Base-by-base conservation (phyloP, 2,797 vertebrate genomes). In the Pipistrellus pygmaeus region DNA sequence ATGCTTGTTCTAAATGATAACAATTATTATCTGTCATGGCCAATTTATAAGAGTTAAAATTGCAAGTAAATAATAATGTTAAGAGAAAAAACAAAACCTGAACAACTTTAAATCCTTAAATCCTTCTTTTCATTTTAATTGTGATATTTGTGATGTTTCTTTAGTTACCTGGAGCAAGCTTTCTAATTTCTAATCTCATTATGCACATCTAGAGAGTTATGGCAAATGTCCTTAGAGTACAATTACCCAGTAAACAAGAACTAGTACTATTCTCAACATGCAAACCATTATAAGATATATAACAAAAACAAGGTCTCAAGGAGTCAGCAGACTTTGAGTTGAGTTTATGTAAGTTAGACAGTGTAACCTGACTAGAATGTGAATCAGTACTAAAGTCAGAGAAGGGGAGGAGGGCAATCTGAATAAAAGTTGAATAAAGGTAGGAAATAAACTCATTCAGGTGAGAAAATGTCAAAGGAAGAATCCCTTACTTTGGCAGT, bases 141-240 rank as follows among this genome's bases (percentile, higher is more conserved):
- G 41, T 8, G 60, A 46, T 77, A n/a, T 92, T 77, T 41, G 8
- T 83, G 69, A 64, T 92, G 62, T 53, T 35, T 82, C 15, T 55
- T 94, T 66, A 86, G 76, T 83, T 78, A 92, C 46, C 32, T 72
- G 48, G 23, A 87, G 38, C 62, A 86, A 86, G 10, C 82, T 78
- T 94, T 93, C n/a, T 93, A 89, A 94, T 41, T 86, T 21, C 53
- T 86, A 77, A 92, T 72, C n/a, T 77, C 53, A 51, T 85, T 92
- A 86, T 90, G 46, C 38, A 64, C 86, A 90, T 82, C 15, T 41
- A 85, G 89, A 89, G 69, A 88, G 35, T 76, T 85, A 75, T 4
- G 80, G 20, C 25, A 89, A 81, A 72, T 82, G 8, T 71, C 44
- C 35, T 94, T 89, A 48, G 15, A 92, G 46, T 89, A 85, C 69